phyloP scores from a whole-genome alignment of 2,797 vertebrate genomes.

The Tachyglossus aculeatus region DNA sequence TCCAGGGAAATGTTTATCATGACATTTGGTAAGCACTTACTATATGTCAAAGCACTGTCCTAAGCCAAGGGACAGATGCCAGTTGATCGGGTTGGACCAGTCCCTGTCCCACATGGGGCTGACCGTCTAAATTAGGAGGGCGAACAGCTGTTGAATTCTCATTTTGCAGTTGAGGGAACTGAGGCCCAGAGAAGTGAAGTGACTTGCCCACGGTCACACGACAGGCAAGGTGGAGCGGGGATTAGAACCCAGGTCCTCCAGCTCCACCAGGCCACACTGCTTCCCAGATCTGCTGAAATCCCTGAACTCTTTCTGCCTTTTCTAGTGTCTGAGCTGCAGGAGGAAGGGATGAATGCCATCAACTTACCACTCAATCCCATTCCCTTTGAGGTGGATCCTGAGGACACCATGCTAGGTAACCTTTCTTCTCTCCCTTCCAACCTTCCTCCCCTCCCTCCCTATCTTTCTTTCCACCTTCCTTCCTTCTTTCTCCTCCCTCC shows the following conservation, averaged over 20 bases:
- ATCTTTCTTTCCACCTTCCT: slow-evolving; percentile 10
- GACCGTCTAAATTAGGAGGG: too few species aligned
- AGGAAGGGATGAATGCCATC: slow-evolving; percentile 98
- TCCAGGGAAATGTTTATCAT: too few species aligned
- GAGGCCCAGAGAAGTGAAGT: neutral
- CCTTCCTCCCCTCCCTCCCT: too few species aligned
- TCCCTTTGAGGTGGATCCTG: slow-evolving; percentile 95
- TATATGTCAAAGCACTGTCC: too few species aligned
- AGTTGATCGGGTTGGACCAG: too few species aligned
- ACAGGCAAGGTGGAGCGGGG: neutral
- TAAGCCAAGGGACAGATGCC: too few species aligned
- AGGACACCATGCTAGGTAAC: slow-evolving; percentile 98
- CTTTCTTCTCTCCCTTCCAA: slow-evolving; percentile 3
- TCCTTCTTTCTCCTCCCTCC: too few species aligned
- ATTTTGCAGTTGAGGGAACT: neutral
- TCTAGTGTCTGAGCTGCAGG: slow-evolving; percentile 96
- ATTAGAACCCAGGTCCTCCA: neutral
- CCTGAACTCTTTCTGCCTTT: slow-evolving; percentile 53
- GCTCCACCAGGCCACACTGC: too few species aligned
- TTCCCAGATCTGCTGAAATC: slow-evolving; percentile 13
- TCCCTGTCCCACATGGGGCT: too few species aligned
- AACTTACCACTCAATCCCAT: slow-evolving; percentile 97
- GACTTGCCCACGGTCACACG: neutral
- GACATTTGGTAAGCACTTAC: too few species aligned
- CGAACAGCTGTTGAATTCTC: too few species aligned